A percentile compares a stretch with the other conserved stretches of the same genome.
Conservation (phyloP, 1,140 invertebrate genomes). For the Thrips palmi region DNA sequence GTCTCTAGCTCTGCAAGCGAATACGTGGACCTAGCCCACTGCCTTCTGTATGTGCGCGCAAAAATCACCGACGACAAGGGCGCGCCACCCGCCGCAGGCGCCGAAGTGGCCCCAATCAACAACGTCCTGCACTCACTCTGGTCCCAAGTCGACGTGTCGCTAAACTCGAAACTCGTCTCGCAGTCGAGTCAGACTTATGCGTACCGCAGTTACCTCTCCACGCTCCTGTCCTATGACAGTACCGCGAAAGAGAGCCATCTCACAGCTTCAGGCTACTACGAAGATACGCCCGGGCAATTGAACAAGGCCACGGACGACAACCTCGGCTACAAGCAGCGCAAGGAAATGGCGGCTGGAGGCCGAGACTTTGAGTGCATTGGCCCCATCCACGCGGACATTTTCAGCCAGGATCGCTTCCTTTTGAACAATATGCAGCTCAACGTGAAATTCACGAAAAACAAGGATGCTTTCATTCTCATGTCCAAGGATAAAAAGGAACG, state of each 20-base stretch:
- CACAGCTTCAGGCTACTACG: constrained; percentile 16
- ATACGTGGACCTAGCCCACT: too few species aligned
- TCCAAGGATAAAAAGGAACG: constrained; percentile 9
- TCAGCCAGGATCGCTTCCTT: constrained; percentile 23
- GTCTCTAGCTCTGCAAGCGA: too few species aligned
- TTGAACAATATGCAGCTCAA: constrained; percentile 22
- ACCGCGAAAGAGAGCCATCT: constrained; percentile 23
- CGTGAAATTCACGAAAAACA: constrained; percentile 19
- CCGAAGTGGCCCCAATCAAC: constrained; percentile 18
- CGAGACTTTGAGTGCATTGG: constrained; percentile 16
- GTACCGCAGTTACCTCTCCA: constrained; percentile 27
- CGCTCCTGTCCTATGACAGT: constrained; percentile 21
- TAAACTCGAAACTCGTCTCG: constrained; percentile 26
- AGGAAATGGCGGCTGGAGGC: constrained; percentile 14
- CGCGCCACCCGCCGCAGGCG: too few species aligned
- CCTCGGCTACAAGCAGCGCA: constrained; percentile 17
- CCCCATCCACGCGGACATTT: constrained; percentile 13
- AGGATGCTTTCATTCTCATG: constrained; percentile 22
- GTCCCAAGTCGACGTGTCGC: constrained; percentile 22
- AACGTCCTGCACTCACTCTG: constrained; percentile 25
- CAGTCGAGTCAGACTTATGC: constrained; percentile 24
- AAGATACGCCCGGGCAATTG: constrained; percentile 17
- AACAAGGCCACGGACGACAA: too few species aligned
- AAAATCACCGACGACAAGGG: too few species aligned
- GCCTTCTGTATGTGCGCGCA: too few species aligned